phyloP scores from a whole-genome alignment of 2,113 vertebrate genomes.

The Cyanoderma ruficeps region DNA sequence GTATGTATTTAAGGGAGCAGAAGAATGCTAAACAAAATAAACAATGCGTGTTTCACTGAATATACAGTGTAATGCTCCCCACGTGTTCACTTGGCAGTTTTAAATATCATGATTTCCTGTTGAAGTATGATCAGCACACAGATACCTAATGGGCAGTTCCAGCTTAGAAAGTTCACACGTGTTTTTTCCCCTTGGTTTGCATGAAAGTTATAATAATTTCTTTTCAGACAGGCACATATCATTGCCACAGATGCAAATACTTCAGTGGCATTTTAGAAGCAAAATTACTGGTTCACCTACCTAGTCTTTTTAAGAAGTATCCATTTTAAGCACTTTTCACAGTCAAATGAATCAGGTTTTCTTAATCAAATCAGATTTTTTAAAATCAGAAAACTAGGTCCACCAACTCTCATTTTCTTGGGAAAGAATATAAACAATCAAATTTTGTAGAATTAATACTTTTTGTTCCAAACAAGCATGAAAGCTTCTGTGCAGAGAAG shows the following conservation, averaged over 20 bases:
- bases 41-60: background rate
- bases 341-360: background rate
- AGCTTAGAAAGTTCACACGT: background rate
- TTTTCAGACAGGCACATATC: background rate
- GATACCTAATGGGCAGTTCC: background rate
- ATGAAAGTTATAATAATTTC: background rate
- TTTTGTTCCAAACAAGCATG: background rate
- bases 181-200: background rate
- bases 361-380: background rate
- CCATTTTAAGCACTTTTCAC: background rate
- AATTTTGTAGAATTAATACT: background rate
- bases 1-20: conserved; percentile 33
- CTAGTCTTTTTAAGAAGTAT: background rate
- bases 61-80: conserved; percentile 5
- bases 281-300: background rate
- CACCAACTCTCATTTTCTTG: background rate
- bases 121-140: background rate
- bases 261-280: background rate
- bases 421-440: background rate
- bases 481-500: background rate
- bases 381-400: background rate
- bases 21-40: conserved; percentile 37
- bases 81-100: background rate
- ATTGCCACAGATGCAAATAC: background rate
- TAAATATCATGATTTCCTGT: background rate